These are phyloP conservation scores for Polypterus senegalus DNA, from an alignment of 2,113 vertebrate genomes.

Conservation along the genomic window DNA sequence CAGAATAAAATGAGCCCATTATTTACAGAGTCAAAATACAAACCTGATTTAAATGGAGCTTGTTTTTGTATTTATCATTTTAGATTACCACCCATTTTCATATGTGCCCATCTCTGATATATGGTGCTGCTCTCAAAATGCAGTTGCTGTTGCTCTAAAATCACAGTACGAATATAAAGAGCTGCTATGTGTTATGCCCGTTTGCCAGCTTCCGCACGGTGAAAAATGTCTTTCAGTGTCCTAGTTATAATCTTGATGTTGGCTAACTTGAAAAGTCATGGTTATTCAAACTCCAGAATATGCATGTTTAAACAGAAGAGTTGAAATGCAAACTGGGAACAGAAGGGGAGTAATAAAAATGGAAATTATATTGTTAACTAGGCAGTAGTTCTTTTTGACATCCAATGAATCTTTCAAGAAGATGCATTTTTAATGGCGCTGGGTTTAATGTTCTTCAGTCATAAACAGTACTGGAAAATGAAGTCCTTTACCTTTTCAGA, in stretches of 20 bases:
- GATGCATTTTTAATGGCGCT: constrained; percentile 9
- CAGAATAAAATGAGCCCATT: too few relatives aligned
- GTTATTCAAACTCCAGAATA: neutral
- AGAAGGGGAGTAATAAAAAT: constrained; percentile 13
- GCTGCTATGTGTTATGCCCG: too few relatives aligned
- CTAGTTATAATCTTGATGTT: neutral
- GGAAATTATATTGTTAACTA: constrained; percentile 6
- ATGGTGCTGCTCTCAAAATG: too few relatives aligned
- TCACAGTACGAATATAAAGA: too few relatives aligned
- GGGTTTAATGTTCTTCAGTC: constrained; percentile 6
- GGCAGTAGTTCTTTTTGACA: constrained; percentile 6
- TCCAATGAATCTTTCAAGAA: constrained; percentile 10
- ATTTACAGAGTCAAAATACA: too few relatives aligned
- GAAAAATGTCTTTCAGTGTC: too few relatives aligned
- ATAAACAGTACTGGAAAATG: constrained; percentile 1
- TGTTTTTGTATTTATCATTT: too few relatives aligned
- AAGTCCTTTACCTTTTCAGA: neutral
- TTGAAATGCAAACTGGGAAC: constrained; percentile 4
- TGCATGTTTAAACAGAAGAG: constrained; percentile 5
- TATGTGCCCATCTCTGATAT: too few relatives aligned
- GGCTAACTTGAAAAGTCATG: constrained; percentile 1
- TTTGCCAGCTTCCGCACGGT: too few relatives aligned
- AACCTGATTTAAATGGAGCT: too few relatives aligned
- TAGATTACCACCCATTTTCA: too few relatives aligned
- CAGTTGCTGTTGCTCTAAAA: too few relatives aligned